A percentile compares a stretch with the other conserved stretches of the same genome.
Conservation (phyloP, 2,797 vertebrate genomes). For the Psittacula echo region DNA sequence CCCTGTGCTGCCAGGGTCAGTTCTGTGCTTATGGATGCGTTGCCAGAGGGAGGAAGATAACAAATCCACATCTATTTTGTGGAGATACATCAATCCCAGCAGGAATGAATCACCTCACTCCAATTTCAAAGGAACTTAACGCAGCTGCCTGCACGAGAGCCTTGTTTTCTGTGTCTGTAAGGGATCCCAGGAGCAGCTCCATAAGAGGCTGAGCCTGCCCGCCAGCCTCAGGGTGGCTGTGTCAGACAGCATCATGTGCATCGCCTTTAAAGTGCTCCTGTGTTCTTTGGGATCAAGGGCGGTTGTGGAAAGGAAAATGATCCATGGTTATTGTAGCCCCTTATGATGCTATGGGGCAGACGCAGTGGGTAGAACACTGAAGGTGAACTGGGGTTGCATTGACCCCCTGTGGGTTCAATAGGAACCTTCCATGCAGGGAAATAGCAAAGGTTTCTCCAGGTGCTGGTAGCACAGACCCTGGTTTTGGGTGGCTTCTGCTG, state of each 20-base stretch:
- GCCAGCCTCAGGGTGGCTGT: not conserved
- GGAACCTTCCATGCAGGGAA: not conserved
- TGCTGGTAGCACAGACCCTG: not conserved
- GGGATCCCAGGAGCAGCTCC: not conserved
- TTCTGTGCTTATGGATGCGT: not conserved
- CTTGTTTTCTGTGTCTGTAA: not conserved
- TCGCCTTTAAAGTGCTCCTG: not conserved
- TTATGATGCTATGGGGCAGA: not conserved
- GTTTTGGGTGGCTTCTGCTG: not conserved
- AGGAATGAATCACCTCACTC: not conserved
- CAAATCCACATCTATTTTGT: not conserved
- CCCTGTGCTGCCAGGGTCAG: not conserved
- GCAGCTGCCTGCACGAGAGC: not conserved
- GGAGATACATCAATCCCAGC: not conserved
- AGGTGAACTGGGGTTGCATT: not conserved
- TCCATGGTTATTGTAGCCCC: not conserved
- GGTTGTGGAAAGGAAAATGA: not conserved
- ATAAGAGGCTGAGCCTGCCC: not conserved
- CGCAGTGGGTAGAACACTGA: no score
- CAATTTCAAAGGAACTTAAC: not conserved
- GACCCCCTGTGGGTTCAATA: not conserved
- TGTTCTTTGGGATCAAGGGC: not conserved
- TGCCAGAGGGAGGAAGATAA: not conserved
- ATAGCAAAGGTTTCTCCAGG: not conserved
- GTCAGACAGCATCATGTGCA: rapidly evolving